phyloP scores from a whole-genome alignment of 2,113 vertebrate species.

The Hystrix brachyura region DNA sequence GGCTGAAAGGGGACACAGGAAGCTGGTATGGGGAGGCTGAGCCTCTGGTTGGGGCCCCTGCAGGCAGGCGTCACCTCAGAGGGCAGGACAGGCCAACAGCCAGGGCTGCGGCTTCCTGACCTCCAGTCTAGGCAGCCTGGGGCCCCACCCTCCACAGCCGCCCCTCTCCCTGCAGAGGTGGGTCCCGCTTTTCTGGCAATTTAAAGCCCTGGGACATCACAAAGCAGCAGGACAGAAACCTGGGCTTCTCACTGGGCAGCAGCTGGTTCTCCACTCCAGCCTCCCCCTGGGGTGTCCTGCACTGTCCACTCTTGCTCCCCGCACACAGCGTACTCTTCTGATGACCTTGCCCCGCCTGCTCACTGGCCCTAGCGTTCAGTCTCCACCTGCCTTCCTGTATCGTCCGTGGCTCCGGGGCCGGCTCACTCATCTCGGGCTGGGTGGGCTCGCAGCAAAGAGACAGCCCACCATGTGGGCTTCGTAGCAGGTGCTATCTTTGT shows the following conservation, averaged over 20 bases:
- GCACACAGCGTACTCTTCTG: not conserved
- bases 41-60: not conserved
- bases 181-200: conserved; percentile 77
- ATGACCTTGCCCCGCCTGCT: not conserved
- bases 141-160: conserved; percentile 53
- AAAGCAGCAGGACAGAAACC: conserved; percentile 82
- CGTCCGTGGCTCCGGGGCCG: not conserved
- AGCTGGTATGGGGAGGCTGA: not conserved
- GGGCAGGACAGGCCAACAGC: not conserved
- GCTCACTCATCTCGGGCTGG: too few species aligned
- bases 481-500: conserved; percentile 33
- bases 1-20: not conserved
- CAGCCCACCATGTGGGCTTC: not conserved
- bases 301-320: not conserved
- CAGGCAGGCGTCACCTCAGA: not conserved
- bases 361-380: not conserved
- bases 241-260: not conserved
- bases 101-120: not conserved
- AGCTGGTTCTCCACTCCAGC: not conserved
- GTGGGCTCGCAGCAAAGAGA: not conserved
- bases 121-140: not conserved
- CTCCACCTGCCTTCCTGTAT: not conserved
- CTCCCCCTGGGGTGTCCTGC: not conserved
- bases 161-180: conserved; percentile 55
- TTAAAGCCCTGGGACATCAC: conserved; percentile 82